A percentile compares a stretch with the other conserved stretches of the same genome.
Evolutionary conservation across 2,888 invertebrate genomes (phyloP).

Genomic region (Rhimphoctona megacephalus): DNA sequence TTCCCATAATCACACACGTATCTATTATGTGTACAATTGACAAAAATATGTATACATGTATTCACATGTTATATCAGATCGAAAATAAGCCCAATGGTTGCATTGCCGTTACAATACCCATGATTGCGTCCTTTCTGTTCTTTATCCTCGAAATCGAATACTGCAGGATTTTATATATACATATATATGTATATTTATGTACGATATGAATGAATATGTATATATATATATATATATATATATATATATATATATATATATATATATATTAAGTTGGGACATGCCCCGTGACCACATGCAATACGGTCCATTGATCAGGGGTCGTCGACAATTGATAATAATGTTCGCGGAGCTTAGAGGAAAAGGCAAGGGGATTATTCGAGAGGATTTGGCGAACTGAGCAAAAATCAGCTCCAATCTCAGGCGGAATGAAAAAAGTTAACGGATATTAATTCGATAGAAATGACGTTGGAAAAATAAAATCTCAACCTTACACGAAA

Average conservation of each 20-base stretch:
- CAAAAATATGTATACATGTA: background rate
- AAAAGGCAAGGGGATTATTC: background rate
- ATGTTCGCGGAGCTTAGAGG: background rate
- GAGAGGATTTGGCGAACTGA: background rate
- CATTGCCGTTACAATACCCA: slow-evolving; percentile 45
- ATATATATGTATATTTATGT: background rate
- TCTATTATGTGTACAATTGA: background rate
- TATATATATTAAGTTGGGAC: background rate
- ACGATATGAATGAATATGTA: background rate
- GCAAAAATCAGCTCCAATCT: background rate
- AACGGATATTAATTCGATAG: background rate
- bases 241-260: too few relatives aligned
- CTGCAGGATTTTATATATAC: background rate
- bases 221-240: background rate
- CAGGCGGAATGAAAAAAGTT: background rate
- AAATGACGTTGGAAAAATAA: background rate
- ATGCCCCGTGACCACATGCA: background rate
- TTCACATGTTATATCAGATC: slow-evolving; percentile 11
- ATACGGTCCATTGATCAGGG: background rate
- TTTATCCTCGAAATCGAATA: slow-evolving; percentile 23
- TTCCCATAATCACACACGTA: background rate
- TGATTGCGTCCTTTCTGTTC: slow-evolving; percentile 44
- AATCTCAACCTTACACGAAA: background rate
- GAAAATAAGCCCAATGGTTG: slow-evolving; percentile 33
- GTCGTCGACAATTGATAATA: background rate